phyloP scores from a whole-genome alignment of 2,113 vertebrate species.

The Myrmophylax atrothorax region DNA sequence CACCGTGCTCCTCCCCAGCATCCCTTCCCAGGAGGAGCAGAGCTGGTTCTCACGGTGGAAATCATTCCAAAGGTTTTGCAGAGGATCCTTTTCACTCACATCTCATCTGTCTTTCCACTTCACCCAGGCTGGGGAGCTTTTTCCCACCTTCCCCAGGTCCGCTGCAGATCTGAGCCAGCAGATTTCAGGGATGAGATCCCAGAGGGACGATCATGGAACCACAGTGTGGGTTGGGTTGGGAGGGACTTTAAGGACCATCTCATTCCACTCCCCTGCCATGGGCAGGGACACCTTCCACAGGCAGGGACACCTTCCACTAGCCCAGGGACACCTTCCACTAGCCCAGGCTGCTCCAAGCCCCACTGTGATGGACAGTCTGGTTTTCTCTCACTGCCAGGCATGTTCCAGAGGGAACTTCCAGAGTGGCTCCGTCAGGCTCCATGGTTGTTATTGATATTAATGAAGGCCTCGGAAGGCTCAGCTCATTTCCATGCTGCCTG shows the following conservation, averaged over 20 bases:
- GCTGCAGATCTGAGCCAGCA: not conserved
- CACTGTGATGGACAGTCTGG: fast-evolving
- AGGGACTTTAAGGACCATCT: not conserved
- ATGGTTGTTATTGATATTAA: not conserved
- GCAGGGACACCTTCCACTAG: not conserved
- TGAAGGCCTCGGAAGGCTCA: not conserved
- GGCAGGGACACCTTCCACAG: not conserved
- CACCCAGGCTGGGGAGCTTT: not conserved
- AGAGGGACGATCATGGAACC: fast-evolving
- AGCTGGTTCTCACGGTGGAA: fast-evolving
- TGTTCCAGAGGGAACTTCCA: not conserved
- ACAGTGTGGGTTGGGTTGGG: not conserved
- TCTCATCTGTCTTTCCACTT: not conserved
- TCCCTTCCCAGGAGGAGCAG: fast-evolving
- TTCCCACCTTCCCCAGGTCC: too few relatives aligned
- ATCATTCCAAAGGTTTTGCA: fast-evolving
- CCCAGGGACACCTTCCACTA: not conserved
- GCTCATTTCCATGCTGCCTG: not conserved
- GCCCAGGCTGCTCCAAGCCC: not conserved
- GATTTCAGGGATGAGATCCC: fast-evolving
- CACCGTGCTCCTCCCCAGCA: fast-evolving
- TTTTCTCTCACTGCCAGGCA: fast-evolving
- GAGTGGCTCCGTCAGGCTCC: not conserved
- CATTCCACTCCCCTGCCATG: not conserved
- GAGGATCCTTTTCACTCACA: fast-evolving